phyloP scores from a whole-genome alignment of 92 coral and sea anemone species.

The Phenganax marumi region DNA sequence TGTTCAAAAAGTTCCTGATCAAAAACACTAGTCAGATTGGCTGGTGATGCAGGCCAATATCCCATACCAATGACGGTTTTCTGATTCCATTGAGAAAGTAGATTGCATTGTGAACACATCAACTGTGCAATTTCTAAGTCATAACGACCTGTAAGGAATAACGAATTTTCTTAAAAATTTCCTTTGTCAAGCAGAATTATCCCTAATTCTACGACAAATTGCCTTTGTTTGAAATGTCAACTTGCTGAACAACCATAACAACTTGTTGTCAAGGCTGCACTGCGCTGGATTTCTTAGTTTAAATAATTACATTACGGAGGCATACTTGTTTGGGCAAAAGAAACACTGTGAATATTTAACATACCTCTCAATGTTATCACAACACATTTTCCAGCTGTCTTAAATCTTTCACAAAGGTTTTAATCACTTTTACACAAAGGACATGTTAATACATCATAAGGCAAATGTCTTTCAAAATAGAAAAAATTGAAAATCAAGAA shows the following conservation, averaged over 20 bases:
- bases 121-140: constrained; percentile 20
- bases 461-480: too few relatives aligned
- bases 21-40: neutral
- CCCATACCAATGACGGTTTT: constrained; percentile 23
- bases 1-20: constrained; percentile 20
- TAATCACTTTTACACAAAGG: too few relatives aligned
- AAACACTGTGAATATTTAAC: too few relatives aligned
- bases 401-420: too few relatives aligned
- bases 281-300: too few relatives aligned
- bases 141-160: constrained; percentile 8
- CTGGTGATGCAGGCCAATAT: constrained; percentile 25
- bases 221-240: neutral
- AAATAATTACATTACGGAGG: too few relatives aligned
- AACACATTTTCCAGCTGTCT: too few relatives aligned
- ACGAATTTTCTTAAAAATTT: neutral
- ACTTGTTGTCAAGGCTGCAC: too few relatives aligned
- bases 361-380: too few relatives aligned
- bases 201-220: neutral
- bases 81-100: constrained; percentile 5
- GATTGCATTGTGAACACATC: neutral
- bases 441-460: too few relatives aligned
- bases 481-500: too few relatives aligned
- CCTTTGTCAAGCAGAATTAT: neutral
- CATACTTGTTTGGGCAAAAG: too few relatives aligned
- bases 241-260: neutral